Percentiles rank a stretch among this genome's conserved stretches.
Conservation (phyloP, 1,140 invertebrate genomes). For the Brachionus koreanus region DNA sequence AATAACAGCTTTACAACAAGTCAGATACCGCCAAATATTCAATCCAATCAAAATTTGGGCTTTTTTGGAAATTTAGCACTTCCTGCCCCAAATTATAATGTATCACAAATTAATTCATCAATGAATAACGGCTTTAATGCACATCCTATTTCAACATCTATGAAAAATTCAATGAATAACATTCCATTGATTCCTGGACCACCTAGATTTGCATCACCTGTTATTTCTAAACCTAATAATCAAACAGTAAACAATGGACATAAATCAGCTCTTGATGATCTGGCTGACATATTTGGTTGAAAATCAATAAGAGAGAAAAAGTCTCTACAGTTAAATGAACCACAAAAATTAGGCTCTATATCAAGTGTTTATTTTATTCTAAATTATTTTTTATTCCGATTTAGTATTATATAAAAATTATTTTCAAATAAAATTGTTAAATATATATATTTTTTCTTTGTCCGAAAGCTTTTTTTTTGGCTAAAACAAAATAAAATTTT, state of each 20-base stretch:
- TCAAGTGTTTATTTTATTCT: background rate
- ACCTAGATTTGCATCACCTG: background rate
- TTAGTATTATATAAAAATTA: background rate
- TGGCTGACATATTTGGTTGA: conserved; percentile 38
- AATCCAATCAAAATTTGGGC: conserved; percentile 12
- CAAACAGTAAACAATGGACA: background rate
- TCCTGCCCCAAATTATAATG: background rate
- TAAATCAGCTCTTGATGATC: conserved; percentile 20
- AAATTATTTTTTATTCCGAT: conserved; percentile 11
- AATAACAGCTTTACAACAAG: background rate
- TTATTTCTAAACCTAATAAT: background rate
- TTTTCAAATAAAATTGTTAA: background rate
- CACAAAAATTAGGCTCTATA: background rate
- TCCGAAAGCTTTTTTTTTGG: too few relatives aligned
- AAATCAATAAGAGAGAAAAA: background rate
- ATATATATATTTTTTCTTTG: background rate
- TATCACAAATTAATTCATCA: background rate
- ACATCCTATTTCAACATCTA: background rate
- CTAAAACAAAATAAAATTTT: too few relatives aligned
- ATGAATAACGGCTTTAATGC: background rate
- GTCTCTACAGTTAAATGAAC: background rate
- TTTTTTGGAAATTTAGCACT: conserved; percentile 42
- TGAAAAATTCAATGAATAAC: background rate
- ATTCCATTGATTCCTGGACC: conserved; percentile 16
- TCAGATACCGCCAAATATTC: background rate